A percentile compares a stretch with the other conserved stretches of the same genome.
These are phyloP conservation scores for Apostichopus californicus DNA, from an alignment of 35 echinoderm and acorn worm species.

Conservation along the genomic window DNA sequence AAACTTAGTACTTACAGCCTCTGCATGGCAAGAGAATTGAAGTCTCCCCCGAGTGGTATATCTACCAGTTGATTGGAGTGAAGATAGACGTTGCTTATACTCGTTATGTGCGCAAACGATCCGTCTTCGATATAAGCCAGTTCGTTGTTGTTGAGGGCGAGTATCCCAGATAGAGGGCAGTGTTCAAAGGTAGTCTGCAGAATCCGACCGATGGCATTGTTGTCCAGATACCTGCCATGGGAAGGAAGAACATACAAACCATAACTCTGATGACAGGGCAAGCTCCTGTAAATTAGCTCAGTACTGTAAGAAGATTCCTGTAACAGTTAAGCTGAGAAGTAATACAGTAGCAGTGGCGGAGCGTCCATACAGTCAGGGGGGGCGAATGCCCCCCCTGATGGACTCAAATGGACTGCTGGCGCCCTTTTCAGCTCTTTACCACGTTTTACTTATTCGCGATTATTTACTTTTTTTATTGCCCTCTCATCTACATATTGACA, in stretches of 20 bases:
- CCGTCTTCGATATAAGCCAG: slow-evolving; percentile 96
- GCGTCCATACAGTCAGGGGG: too few species aligned
- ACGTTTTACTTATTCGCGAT: too few species aligned
- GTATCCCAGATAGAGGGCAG: slow-evolving; percentile 41
- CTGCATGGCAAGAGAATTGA: slow-evolving; percentile 48
- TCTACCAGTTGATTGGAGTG: slow-evolving; percentile 73
- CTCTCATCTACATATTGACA: too few species aligned
- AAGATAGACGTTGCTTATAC: slow-evolving; percentile 40
- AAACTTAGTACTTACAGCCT: slow-evolving; percentile 59
- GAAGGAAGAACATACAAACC: neutral
- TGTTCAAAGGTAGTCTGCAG: slow-evolving; percentile 82
- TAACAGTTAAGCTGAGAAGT: too few species aligned
- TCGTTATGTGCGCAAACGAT: slow-evolving; percentile 61
- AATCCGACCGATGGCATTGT: slow-evolving; percentile 80
- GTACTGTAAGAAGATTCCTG: too few species aligned
- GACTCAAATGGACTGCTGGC: too few species aligned
- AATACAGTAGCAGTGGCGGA: too few species aligned
- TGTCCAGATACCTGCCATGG: slow-evolving; percentile 15
- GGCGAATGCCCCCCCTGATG: too few species aligned
- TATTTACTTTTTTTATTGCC: too few species aligned
- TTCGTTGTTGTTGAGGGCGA: slow-evolving; percentile 63
- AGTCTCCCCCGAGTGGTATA: slow-evolving; percentile 73
- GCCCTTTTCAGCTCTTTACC: too few species aligned
- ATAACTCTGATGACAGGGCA: neutral
- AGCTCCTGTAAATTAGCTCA: too few species aligned